Evolutionary conservation across 2,888 invertebrate genomes (phyloP), one percentile per base, ranked within the genome.

Genomic region (Eupithecia pulchellata): DNA sequence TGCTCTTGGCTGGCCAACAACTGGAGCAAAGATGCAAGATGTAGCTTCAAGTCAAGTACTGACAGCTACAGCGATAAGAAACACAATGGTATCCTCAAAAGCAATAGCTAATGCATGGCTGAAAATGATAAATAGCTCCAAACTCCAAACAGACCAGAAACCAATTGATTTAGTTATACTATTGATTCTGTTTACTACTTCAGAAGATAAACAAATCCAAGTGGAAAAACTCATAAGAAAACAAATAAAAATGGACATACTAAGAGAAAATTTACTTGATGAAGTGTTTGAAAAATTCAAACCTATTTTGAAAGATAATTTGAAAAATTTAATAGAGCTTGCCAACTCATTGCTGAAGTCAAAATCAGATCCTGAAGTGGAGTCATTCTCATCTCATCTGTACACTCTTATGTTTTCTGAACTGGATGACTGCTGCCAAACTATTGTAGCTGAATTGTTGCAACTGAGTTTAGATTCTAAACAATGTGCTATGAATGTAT

Each of bases 131-230:
- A 92, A 93, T 66, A 88, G 84, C 68, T 92, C 95, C 67, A 95
- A 94, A 83, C 75, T 84, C 0, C 85, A 82, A 67, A 87, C 92
- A 55, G 95, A 95, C 71, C 95, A 96, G 74, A 96, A 96, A 88
- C 94, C 97, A 1, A 93, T 97, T 73, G 97, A 97, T 88, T 91
- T 97, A 65, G 88, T 96, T 25, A 91, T 97, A 75, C 85, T 97
- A 25, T 83, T 97, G n/a, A 93, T 97, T 78, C 87, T 97, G 27
- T 95, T 96, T 77, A 93, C 95, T n/a, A 94, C 94, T 65, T 92
- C 95, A 68, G 95, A 95, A 81, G 95, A 95, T 52, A 95, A 95
- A 78, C 95, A 96, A 79, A 94, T 94, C 73, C 93, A 93, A 77
- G 93, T 96, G 25, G 96, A 97, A 84, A 93, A 91, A 75, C 82